A percentile compares a stretch with the other conserved stretches of the same genome.
These are phyloP conservation scores for Danaus plexippus DNA, from an alignment of 1,140 invertebrate species.

Conservation along the genomic window DNA sequence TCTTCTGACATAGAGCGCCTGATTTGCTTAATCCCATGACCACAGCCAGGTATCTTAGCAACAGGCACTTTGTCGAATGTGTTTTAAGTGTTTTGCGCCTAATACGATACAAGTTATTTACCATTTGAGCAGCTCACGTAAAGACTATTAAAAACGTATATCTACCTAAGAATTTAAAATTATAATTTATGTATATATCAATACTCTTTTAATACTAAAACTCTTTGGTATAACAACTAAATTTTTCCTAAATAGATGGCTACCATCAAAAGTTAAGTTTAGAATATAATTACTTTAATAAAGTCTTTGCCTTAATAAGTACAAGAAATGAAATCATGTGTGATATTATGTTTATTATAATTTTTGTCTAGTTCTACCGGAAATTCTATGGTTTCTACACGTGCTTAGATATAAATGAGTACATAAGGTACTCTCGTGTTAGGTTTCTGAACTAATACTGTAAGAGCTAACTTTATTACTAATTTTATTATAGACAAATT, in stretches of 20 bases:
- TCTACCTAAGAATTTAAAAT: not conserved
- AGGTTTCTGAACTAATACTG: not conserved
- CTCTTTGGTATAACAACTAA: not conserved
- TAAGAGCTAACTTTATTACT: constrained; percentile 5
- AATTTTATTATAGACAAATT: constrained; percentile 7
- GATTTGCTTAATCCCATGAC: too few relatives aligned
- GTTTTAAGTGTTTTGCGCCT: too few relatives aligned
- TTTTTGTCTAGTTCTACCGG: not conserved
- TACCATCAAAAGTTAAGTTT: constrained; percentile 19
- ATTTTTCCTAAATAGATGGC: constrained; percentile 10
- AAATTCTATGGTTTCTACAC: constrained; percentile 9
- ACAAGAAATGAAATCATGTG: constrained; percentile 12
- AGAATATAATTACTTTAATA: constrained; percentile 15
- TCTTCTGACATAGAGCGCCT: too few relatives aligned
- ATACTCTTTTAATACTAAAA: too few relatives aligned
- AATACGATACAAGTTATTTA: too few relatives aligned
- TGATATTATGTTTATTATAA: constrained; percentile 1
- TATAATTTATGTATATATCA: too few relatives aligned
- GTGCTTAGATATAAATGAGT: constrained; percentile 3
- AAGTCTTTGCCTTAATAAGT: constrained; percentile 23
- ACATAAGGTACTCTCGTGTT: not conserved
- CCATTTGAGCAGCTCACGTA: too few relatives aligned
- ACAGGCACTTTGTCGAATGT: too few relatives aligned
- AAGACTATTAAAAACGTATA: too few relatives aligned
- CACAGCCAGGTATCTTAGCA: too few relatives aligned